phyloP scores from a whole-genome alignment of 2,797 vertebrate genomes.

The Brachyrhaphis roseni region DNA sequence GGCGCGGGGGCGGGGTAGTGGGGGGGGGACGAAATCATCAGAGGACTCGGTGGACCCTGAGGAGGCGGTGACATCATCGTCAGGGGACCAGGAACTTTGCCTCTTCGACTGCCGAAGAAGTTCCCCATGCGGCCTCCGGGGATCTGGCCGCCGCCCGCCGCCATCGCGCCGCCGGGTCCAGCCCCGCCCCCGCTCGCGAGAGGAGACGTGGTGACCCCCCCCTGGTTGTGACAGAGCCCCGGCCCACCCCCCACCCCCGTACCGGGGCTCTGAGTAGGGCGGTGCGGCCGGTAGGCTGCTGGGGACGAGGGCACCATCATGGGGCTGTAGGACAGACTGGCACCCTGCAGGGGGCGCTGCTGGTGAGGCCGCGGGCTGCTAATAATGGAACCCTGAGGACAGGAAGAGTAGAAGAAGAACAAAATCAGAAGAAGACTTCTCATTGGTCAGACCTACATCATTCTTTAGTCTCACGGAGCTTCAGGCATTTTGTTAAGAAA shows the following conservation, averaged over 20 bases:
- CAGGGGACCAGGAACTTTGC: slow-evolving; percentile 83
- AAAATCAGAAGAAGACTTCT: not conserved
- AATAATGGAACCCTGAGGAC: slow-evolving; percentile 90
- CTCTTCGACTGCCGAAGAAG: slow-evolving; percentile 89
- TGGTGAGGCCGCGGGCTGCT: slow-evolving; percentile 91
- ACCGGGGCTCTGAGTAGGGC: slow-evolving; percentile 88
- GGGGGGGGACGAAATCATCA: slow-evolving; percentile 77
- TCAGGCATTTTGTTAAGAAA: too few species aligned
- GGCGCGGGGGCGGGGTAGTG: slow-evolving; percentile 81
- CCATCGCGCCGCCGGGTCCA: slow-evolving; percentile 67
- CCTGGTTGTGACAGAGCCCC: slow-evolving; percentile 87
- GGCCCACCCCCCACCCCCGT: slow-evolving; percentile 86
- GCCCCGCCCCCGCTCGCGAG: slow-evolving; percentile 71
- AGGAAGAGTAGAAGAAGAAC: slow-evolving; percentile 23
- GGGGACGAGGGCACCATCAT: slow-evolving; percentile 73
- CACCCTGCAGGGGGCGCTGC: slow-evolving; percentile 81
- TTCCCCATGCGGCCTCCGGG: slow-evolving; percentile 86
- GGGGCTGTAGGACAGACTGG: slow-evolving; percentile 74
- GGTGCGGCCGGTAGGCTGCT: slow-evolving; percentile 84
- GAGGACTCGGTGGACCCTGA: slow-evolving; percentile 76
- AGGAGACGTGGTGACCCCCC: slow-evolving; percentile 62
- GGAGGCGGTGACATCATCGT: slow-evolving; percentile 73
- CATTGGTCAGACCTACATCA: not conserved
- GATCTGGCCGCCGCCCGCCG: slow-evolving; percentile 64
- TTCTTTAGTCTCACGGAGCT: too few species aligned